These are phyloP conservation scores for Sthenelais limicola DNA, from an alignment of 2,888 invertebrate genomes.

Conservation along the genomic window DNA sequence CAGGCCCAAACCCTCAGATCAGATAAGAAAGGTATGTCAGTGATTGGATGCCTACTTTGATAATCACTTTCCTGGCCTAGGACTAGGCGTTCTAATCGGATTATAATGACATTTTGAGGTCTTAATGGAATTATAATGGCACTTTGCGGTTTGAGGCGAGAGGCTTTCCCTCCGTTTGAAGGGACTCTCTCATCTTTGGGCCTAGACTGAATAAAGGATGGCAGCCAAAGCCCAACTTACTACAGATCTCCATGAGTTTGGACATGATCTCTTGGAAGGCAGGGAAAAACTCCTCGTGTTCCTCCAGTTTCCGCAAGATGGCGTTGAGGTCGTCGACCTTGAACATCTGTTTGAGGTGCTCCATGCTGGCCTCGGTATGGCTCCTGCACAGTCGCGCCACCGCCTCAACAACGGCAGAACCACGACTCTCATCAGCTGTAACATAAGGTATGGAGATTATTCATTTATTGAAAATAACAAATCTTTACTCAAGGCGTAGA, in stretches of 20 bases:
- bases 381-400: conserved; percentile 62
- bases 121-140: no score
- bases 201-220: not conserved
- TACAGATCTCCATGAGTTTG: conserved; percentile 65
- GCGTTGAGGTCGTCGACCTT: conserved; percentile 66
- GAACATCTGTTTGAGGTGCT: conserved; percentile 62
- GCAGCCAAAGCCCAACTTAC: conserved; percentile 55
- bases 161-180: no score
- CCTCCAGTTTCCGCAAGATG: conserved; percentile 62
- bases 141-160: no score
- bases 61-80: no score
- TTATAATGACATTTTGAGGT: no score
- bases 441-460: no score
- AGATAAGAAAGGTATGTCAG: no score
- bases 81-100: no score
- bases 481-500: not conserved
- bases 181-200: no score
- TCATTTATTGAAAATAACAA: not conserved
- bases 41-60: no score
- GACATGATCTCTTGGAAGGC: conserved; percentile 65
- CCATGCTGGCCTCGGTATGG: conserved; percentile 62
- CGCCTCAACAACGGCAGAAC: conserved; percentile 60
- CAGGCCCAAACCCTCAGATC: no score
- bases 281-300: conserved; percentile 67
- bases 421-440: conserved; percentile 16